A percentile compares a stretch with the other conserved stretches of the same genome.
Evolutionary conservation across 2,797 vertebrate species (phyloP).

Genomic region (Lithobates pipiens): DNA sequence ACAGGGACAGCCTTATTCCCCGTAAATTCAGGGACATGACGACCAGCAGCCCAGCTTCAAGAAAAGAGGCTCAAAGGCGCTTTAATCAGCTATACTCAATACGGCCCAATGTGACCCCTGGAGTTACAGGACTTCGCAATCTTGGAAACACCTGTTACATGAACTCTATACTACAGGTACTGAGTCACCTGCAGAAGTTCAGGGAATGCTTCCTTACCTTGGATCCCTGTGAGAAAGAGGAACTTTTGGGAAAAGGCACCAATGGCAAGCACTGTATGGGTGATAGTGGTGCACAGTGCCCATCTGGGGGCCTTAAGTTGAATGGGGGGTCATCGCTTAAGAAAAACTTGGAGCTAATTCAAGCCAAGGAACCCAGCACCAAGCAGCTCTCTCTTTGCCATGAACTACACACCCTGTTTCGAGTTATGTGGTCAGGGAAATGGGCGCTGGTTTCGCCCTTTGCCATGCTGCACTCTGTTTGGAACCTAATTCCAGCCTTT

Average conservation of each 20-base stretch:
- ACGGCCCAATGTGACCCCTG: constrained; percentile 82
- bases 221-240: constrained; percentile 93
- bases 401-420: constrained; percentile 97
- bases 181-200: constrained; percentile 98
- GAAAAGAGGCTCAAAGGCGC: constrained; percentile 72
- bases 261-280: constrained; percentile 77
- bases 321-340: constrained; percentile 78
- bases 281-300: constrained; percentile 75
- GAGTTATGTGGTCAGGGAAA: constrained; percentile 99
- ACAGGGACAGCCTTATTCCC: constrained; percentile 82
- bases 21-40: constrained; percentile 85
- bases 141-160: constrained; percentile 98
- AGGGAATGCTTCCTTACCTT: constrained; percentile 97
- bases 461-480: constrained; percentile 98
- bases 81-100: constrained; percentile 83
- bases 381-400: constrained; percentile 98
- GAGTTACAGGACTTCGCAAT: constrained; percentile 95
- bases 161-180: constrained; percentile 99
- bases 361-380: constrained; percentile 91
- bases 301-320: constrained; percentile 74
- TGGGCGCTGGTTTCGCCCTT: constrained; percentile 98
- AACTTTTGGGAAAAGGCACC: constrained; percentile 87
- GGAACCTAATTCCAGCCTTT: constrained; percentile 97
- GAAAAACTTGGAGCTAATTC: constrained; percentile 85
- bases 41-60: constrained; percentile 74